Evolutionary conservation across 2,113 vertebrate species (phyloP).

Genomic region (Leptobrachium ailaonicum): DNA sequence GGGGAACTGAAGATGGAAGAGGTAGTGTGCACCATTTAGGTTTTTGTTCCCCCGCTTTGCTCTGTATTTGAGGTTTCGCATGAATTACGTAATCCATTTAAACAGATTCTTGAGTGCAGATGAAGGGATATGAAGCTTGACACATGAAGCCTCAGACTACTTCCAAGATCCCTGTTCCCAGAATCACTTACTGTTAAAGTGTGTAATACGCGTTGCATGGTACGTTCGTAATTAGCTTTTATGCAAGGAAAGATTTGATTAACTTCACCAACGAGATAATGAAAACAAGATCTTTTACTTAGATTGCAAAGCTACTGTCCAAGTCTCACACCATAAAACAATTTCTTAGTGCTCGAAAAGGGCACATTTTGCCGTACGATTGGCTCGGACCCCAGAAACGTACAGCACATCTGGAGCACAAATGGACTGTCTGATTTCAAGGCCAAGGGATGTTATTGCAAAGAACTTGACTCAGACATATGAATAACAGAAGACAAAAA

Average conservation of each 20-base stretch:
- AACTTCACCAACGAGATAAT: constrained; percentile 24
- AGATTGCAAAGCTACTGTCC: constrained; percentile 25
- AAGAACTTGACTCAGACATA: background rate
- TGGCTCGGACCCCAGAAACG: constrained; percentile 21
- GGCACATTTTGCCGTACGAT: background rate
- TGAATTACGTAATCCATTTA: background rate
- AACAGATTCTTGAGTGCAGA: background rate
- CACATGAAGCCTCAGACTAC: background rate
- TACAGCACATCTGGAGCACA: constrained; percentile 32
- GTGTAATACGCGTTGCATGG: background rate
- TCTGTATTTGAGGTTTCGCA: background rate
- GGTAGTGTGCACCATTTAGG: too few species aligned
- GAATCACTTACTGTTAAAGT: background rate
- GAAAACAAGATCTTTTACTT: constrained; percentile 11
- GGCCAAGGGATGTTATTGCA: constrained; percentile 10
- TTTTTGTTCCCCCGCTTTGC: too few species aligned
- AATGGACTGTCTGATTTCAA: constrained; percentile 2
- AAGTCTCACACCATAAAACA: constrained; percentile 26
- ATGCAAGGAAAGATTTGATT: constrained; percentile 18
- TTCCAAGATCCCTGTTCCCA: background rate
- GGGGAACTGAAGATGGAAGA: too few species aligned
- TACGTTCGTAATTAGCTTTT: constrained; percentile 8
- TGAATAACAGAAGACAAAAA: constrained; percentile 9
- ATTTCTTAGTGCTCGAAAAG: background rate
- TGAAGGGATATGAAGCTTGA: background rate